Conservation (phyloP, 2,797 vertebrate species). For the Melanitta fusca region DNA sequence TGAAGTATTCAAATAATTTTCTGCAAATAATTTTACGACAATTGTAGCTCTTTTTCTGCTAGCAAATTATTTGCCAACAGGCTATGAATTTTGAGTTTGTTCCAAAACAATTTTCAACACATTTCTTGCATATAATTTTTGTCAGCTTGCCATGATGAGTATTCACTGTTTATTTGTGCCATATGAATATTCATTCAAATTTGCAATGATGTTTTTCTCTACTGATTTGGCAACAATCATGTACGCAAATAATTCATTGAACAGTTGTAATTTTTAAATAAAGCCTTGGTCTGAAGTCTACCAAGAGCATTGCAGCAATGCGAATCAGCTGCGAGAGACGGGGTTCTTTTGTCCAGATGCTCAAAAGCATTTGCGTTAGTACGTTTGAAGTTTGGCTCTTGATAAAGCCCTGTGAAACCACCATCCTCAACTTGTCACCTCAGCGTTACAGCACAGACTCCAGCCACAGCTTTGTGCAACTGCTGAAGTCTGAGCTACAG, state of each 20-base stretch:
- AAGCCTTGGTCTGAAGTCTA: constrained; percentile 22
- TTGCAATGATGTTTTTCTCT: constrained; percentile 38
- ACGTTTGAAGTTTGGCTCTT: not conserved
- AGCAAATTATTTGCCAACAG: constrained; percentile 31
- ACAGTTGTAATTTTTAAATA: constrained; percentile 22
- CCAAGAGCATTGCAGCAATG: not conserved
- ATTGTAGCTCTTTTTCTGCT: constrained; percentile 25
- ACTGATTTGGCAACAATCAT: constrained; percentile 28
- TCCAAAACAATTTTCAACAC: constrained; percentile 42
- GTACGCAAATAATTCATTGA: constrained; percentile 27
- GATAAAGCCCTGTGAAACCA: not conserved
- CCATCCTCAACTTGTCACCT: not conserved
- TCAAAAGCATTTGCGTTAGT: not conserved
- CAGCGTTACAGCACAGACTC: not conserved
- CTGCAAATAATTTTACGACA: constrained; percentile 30
- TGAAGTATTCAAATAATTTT: not conserved
- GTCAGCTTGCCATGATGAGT: constrained; percentile 30
- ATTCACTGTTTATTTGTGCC: constrained; percentile 19
- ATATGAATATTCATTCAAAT: constrained; percentile 61
- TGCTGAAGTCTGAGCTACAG: not conserved
- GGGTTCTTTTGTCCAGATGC: not conserved
- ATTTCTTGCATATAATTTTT: constrained; percentile 58
- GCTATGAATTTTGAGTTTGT: constrained; percentile 42
- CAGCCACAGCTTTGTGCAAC: not conserved
- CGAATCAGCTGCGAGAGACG: not conserved